Percentiles rank a stretch among this genome's conserved stretches.
phyloP scores from a whole-genome alignment of 2,797 vertebrate genomes.

The Halcyon leucocephala region DNA sequence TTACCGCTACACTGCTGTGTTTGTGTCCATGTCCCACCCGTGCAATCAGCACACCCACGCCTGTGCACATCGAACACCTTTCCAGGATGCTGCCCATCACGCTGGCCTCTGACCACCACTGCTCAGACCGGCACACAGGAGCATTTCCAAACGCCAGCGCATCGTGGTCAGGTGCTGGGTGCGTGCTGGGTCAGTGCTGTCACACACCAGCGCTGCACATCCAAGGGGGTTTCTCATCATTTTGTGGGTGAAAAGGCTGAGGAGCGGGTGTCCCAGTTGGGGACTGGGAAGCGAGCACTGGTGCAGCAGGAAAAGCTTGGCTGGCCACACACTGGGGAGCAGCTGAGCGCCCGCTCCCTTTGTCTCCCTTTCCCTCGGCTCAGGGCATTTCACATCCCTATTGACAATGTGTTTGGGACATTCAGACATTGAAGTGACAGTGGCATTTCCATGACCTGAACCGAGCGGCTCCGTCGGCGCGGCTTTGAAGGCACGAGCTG shows the following conservation, averaged over 20 bases:
- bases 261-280: neutral
- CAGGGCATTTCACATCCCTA: conserved; percentile 35
- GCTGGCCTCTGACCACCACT: neutral
- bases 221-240: rapidly evolving
- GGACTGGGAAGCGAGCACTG: rapidly evolving
- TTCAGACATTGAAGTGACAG: conserved; percentile 65
- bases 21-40: rapidly evolving
- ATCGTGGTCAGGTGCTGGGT: rapidly evolving
- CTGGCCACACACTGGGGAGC: neutral
- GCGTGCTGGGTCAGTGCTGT: rapidly evolving
- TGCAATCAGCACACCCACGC: rapidly evolving
- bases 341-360: neutral
- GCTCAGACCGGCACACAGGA: neutral
- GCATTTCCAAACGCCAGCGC: neutral
- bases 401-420: conserved; percentile 71
- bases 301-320: neutral
- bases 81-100: neutral
- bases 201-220: neutral
- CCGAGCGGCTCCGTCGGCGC: neutral
- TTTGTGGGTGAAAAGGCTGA: rapidly evolving
- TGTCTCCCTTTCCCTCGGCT: conserved; percentile 28
- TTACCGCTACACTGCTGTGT: neutral
- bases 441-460: conserved; percentile 68
- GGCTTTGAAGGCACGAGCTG: conserved; percentile 54
- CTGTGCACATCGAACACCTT: neutral